phyloP scores from a whole-genome alignment of 1,140 invertebrate genomes.

The Zophobas morio region DNA sequence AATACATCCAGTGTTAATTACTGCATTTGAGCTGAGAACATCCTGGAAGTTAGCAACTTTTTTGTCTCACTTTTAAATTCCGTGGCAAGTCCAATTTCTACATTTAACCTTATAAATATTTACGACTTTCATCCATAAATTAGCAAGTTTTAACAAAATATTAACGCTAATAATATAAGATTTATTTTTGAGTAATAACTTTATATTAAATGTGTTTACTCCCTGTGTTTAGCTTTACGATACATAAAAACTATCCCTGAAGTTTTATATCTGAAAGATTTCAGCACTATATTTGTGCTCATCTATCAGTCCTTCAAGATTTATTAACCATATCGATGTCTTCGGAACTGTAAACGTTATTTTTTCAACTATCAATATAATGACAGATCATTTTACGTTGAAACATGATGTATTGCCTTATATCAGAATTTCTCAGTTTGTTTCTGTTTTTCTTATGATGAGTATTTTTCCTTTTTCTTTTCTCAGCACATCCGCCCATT shows the following conservation, averaged over 20 bases:
- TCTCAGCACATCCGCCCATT: too few relatives aligned
- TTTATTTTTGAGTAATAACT: neutral
- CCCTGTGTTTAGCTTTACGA: too few relatives aligned
- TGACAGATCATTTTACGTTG: neutral
- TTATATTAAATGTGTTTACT: too few relatives aligned
- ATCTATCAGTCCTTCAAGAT: neutral
- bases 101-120: conserved; percentile 1
- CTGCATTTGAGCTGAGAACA: neutral
- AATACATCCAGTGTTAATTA: neutral
- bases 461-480: neutral
- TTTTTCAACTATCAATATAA: neutral
- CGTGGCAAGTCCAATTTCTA: neutral
- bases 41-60: neutral
- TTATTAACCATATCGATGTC: neutral
- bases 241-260: too few relatives aligned
- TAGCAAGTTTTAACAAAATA: neutral
- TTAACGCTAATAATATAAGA: neutral
- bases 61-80: neutral
- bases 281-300: neutral
- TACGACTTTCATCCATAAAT: neutral
- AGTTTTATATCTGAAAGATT: too few relatives aligned
- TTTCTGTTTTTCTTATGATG: neutral
- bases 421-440: neutral
- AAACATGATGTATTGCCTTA: neutral
- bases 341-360: neutral